Conservation (phyloP, 2,888 invertebrate species). For the Lomographa bimaculata region DNA sequence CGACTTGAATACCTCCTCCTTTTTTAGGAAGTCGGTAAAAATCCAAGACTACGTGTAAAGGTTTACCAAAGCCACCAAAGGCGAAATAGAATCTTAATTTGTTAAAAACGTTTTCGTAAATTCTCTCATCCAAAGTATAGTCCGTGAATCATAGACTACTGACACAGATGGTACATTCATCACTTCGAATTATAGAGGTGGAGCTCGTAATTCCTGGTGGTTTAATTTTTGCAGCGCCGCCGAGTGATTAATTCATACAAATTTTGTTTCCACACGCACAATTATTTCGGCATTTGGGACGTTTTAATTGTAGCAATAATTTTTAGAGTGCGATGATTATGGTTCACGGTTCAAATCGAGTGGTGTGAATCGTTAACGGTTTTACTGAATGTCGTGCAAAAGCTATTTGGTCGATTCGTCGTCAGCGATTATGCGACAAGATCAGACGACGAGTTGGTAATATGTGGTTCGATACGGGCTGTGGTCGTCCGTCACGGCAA, state of each 20-base stretch:
- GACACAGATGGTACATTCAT: slow-evolving; percentile 52
- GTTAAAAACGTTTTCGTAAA: no score
- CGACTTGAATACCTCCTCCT: no score
- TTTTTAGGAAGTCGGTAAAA: no score
- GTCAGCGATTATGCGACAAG: slow-evolving; percentile 56
- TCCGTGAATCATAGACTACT: slow-evolving; percentile 49
- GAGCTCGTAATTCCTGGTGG: slow-evolving; percentile 47
- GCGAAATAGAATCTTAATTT: no score
- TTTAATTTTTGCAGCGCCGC: slow-evolving; percentile 48
- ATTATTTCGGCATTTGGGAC: slow-evolving; percentile 48
- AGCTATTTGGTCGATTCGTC: slow-evolving; percentile 66
- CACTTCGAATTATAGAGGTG: slow-evolving; percentile 51
- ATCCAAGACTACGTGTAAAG: no score
- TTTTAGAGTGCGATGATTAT: slow-evolving; percentile 31
- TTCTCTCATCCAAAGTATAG: slow-evolving; percentile 26
- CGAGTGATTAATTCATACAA: slow-evolving; percentile 52
- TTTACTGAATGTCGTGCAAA: slow-evolving; percentile 63
- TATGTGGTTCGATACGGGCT: slow-evolving; percentile 60
- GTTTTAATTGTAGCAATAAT: slow-evolving; percentile 36
- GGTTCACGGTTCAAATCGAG: slow-evolving; percentile 44
- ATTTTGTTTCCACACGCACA: slow-evolving; percentile 36
- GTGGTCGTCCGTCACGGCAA: slow-evolving; percentile 60
- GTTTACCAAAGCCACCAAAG: no score
- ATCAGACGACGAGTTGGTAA: slow-evolving; percentile 50
- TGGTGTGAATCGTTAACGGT: slow-evolving; percentile 56